A percentile compares a stretch with the other conserved stretches of the same genome.
Evolutionary conservation across 2,797 vertebrate genomes (phyloP).

Genomic region (Sylvilagus floridanus): DNA sequence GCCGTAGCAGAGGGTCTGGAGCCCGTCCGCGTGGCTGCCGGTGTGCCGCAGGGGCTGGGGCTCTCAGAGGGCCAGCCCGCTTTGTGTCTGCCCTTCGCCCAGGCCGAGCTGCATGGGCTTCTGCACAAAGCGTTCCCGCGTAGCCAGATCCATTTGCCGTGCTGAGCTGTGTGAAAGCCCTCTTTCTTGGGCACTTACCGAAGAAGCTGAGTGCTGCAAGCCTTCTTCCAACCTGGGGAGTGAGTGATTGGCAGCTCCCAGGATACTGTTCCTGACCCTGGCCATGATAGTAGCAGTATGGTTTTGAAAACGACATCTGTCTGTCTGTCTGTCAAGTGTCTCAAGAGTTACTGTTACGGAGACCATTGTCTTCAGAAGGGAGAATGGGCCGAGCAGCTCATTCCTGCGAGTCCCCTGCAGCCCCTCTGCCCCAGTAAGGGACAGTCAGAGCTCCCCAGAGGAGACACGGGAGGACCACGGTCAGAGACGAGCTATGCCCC

Average conservation of each 20-base stretch:
- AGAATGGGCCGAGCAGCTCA: fast-evolving
- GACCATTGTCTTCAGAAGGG: not conserved
- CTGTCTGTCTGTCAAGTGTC: not conserved
- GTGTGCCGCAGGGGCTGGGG: fast-evolving
- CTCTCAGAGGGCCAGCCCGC: not conserved
- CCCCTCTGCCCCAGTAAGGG: not conserved
- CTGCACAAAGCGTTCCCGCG: not conserved
- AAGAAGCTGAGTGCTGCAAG: not conserved
- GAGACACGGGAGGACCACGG: not conserved
- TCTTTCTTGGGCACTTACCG: not conserved
- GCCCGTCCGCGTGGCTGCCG: fast-evolving
- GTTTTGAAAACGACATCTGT: not conserved
- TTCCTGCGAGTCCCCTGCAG: not conserved
- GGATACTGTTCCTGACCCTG: not conserved
- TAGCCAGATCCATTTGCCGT: not conserved
- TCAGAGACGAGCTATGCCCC: not conserved
- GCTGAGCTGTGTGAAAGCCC: not conserved
- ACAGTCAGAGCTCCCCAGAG: not conserved
- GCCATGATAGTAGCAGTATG: not conserved
- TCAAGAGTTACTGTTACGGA: not conserved
- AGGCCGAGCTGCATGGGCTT: not conserved
- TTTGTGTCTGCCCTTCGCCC: not conserved
- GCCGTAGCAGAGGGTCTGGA: too few relatives aligned
- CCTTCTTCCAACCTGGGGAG: not conserved
- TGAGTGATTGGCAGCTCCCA: not conserved